Conservation (phyloP, 1,140 invertebrate genomes). For the Drosophila simulans region DNA sequence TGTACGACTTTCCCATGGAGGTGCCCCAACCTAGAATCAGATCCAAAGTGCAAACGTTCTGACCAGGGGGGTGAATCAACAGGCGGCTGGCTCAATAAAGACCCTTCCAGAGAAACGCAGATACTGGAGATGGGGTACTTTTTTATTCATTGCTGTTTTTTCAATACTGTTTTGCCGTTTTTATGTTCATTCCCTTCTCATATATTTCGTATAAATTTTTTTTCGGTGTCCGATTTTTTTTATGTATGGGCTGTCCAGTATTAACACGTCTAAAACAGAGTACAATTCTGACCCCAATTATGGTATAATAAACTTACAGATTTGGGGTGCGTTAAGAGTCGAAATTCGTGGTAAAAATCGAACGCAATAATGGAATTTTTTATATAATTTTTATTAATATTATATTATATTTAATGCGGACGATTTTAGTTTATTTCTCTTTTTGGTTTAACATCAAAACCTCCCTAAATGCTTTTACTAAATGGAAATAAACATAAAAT, state of each 20-base stretch:
- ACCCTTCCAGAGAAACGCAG: not conserved
- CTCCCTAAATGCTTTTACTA: too few species aligned
- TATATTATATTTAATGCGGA: too few species aligned
- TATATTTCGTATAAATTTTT: not conserved
- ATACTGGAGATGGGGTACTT: not conserved
- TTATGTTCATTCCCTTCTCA: not conserved
- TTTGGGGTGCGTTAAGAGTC: not conserved
- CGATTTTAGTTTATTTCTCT: too few species aligned
- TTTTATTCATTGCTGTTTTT: conserved; percentile 2
- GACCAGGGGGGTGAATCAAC: not conserved
- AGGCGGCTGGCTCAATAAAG: not conserved
- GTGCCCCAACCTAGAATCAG: too few species aligned
- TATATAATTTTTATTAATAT: too few species aligned
- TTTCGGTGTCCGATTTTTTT: not conserved
- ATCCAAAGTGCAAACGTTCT: not conserved
- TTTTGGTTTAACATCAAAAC: too few species aligned
- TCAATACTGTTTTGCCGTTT: not conserved
- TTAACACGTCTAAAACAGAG: not conserved
- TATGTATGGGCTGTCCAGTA: not conserved
- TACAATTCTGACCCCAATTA: conserved; percentile 5
- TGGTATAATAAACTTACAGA: not conserved
- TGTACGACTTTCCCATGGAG: too few species aligned
- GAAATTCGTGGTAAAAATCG: not conserved
- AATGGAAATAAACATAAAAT: too few species aligned
- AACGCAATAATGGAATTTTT: not conserved